A percentile compares a stretch with the other conserved stretches of the same genome.
Conservation (phyloP, 2,888 invertebrate species). For the Idaea biselata region DNA sequence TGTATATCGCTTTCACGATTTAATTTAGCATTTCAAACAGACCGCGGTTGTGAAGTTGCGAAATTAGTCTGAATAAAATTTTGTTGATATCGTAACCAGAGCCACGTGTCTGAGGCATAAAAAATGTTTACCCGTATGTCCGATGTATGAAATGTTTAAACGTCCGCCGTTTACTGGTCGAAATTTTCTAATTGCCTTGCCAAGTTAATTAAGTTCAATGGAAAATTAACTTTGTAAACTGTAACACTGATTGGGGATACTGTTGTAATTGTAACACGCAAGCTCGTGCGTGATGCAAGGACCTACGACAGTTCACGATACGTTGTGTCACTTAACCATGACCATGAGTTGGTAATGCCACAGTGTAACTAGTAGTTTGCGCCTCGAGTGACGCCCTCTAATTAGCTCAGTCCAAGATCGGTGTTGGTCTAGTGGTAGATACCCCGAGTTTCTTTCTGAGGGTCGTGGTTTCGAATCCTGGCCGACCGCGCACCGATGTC, state of each 20-base stretch:
- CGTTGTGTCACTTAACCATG: conserved; percentile 33
- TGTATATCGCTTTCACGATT: conserved; percentile 23
- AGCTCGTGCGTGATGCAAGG: conserved; percentile 31
- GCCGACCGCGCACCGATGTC: too few relatives aligned
- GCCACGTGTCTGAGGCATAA: conserved; percentile 22
- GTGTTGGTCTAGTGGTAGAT: too few relatives aligned
- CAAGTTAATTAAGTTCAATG: not conserved
- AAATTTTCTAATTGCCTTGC: not conserved
- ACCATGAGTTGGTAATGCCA: conserved; percentile 41
- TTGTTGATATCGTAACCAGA: conserved; percentile 22
- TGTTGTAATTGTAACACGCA: conserved; percentile 14
- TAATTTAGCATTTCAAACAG: conserved; percentile 26
- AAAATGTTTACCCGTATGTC: conserved; percentile 27
- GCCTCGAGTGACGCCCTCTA: conserved; percentile 22
- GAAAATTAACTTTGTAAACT: conserved; percentile 7
- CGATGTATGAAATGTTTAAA: conserved; percentile 25
- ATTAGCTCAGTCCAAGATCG: conserved; percentile 18
- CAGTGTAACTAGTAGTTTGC: too few relatives aligned
- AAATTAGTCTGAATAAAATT: conserved; percentile 23
- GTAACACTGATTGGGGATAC: conserved; percentile 7
- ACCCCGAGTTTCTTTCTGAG: too few relatives aligned
- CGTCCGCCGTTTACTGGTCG: not conserved
- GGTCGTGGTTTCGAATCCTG: too few relatives aligned
- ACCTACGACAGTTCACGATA: conserved; percentile 32
- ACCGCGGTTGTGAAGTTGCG: conserved; percentile 22